Conservation (phyloP, 2,888 invertebrate genomes). For the Polydrusus cervinus region DNA sequence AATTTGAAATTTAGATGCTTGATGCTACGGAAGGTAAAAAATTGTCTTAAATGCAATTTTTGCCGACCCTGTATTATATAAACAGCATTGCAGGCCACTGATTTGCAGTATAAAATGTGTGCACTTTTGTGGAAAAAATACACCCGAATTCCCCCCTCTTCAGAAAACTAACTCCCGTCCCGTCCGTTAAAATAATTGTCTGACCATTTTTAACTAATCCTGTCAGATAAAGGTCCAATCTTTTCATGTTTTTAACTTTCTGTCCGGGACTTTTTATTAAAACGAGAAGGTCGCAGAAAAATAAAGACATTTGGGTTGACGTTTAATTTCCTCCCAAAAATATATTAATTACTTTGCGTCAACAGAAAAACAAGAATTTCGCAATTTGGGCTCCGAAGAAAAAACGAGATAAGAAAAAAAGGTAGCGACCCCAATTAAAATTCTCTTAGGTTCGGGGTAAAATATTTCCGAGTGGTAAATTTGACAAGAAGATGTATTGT, state of each 20-base stretch:
- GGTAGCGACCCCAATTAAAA: slow-evolving; percentile 19
- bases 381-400: slow-evolving; percentile 8
- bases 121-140: too few species aligned
- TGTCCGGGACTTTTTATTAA: slow-evolving; percentile 18
- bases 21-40: too few species aligned
- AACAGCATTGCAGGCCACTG: too few species aligned
- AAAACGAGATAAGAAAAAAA: slow-evolving; percentile 25
- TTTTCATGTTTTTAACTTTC: slow-evolving; percentile 21
- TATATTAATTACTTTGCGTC: slow-evolving; percentile 22
- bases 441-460: background rate
- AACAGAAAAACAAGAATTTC: slow-evolving; percentile 21
- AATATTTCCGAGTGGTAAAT: background rate
- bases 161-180: background rate
- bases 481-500: background rate
- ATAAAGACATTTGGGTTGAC: slow-evolving; percentile 23
- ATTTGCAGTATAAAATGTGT: too few species aligned
- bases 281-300: slow-evolving; percentile 23
- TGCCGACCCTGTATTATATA: too few species aligned
- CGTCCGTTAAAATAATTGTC: slow-evolving; percentile 17
- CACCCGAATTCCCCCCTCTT: too few species aligned
- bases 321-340: slow-evolving; percentile 26
- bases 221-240: slow-evolving; percentile 11
- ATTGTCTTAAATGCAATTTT: too few species aligned
- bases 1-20: too few species aligned
- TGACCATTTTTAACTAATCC: slow-evolving; percentile 9